These are phyloP conservation scores for Sus cebifrons DNA, from an alignment of 2,797 vertebrate genomes.

Conservation along the genomic window DNA sequence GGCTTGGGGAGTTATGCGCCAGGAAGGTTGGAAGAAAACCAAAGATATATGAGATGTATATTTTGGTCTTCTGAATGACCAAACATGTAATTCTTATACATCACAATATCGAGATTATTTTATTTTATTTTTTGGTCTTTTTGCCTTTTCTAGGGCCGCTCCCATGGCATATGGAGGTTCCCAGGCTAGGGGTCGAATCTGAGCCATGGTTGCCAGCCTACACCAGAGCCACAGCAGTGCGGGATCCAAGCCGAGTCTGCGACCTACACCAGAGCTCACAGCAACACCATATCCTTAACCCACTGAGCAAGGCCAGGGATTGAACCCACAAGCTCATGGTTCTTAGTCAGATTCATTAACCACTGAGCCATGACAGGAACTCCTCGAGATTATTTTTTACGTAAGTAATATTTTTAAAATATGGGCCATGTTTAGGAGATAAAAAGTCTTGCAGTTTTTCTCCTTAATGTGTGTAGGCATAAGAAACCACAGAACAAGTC, in stretches of 20 bases:
- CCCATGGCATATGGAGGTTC: too few relatives aligned
- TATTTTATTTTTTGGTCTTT: neutral
- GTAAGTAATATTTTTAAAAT: neutral
- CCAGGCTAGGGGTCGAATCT: too few relatives aligned
- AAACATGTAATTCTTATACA: neutral
- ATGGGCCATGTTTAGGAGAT: neutral
- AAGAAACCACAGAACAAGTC: neutral
- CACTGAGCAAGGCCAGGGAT: too few relatives aligned
- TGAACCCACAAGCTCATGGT: too few relatives aligned
- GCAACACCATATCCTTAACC: too few relatives aligned
- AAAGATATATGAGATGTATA: neutral
- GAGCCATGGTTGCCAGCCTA: too few relatives aligned
- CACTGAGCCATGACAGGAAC: too few relatives aligned
- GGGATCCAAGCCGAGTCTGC: too few relatives aligned
- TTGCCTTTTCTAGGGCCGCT: too few relatives aligned
- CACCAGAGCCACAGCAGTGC: too few relatives aligned
- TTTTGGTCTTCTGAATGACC: neutral
- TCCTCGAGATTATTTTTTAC: neutral
- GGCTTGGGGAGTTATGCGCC: neutral
- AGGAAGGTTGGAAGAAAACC: neutral
- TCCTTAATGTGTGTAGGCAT: constrained; percentile 9
- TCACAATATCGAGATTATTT: neutral
- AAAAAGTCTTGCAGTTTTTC: neutral
- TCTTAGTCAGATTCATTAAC: too few relatives aligned
- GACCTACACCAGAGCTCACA: too few relatives aligned